Conservation (phyloP, 2,888 invertebrate genomes). For the Rhodophaea formosa region DNA sequence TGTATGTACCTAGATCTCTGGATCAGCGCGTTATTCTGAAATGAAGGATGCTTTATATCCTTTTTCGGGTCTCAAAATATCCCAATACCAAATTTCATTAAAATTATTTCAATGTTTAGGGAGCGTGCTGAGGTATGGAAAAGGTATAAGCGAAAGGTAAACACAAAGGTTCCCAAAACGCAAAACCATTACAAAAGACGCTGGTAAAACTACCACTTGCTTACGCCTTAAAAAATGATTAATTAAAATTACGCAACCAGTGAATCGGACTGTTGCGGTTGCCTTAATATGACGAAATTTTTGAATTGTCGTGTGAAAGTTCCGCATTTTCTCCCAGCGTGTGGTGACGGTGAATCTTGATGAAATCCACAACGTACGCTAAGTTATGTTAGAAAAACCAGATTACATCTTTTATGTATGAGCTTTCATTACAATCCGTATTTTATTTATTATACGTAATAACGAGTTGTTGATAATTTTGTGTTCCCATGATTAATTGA, state of each 20-base stretch:
- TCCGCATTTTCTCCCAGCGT: constrained; percentile 36
- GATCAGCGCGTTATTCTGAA: too few species aligned
- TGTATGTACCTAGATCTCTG: too few species aligned
- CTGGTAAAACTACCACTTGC: too few species aligned
- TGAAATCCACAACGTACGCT: constrained; percentile 6
- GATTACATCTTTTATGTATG: constrained; percentile 7
- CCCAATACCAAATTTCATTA: too few species aligned
- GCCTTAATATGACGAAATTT: constrained; percentile 28
- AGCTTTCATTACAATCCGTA: constrained; percentile 1
- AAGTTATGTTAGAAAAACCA: constrained; percentile 6
- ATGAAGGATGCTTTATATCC: too few species aligned
- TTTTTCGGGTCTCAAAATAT: too few species aligned
- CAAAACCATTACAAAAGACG: too few species aligned
- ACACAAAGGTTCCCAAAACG: too few species aligned
- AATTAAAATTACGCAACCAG: constrained; percentile 24
- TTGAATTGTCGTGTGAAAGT: constrained; percentile 43
- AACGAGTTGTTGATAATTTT: neutral
- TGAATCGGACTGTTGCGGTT: constrained; percentile 20
- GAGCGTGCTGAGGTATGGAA: too few species aligned
- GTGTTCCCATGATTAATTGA: neutral
- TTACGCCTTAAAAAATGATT: neutral
- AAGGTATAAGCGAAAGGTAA: too few species aligned
- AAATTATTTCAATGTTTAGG: too few species aligned
- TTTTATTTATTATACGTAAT: too few species aligned
- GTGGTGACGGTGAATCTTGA: constrained; percentile 18